Evolutionary conservation across 2,888 invertebrate species (phyloP).

Genomic region (Rhodophaea formosa): DNA sequence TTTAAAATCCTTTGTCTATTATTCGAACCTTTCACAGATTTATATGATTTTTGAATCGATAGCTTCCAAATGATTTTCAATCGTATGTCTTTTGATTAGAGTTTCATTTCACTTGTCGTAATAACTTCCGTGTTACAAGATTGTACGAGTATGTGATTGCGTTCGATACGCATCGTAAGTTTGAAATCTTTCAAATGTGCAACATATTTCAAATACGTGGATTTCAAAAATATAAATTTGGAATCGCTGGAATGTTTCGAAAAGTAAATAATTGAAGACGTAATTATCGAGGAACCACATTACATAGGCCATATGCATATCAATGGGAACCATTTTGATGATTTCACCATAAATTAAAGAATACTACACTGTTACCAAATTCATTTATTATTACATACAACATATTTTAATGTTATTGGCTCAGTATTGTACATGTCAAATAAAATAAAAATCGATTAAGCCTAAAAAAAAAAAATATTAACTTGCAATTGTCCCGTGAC

Average conservation of each 20-base stretch:
- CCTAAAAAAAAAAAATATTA: no score
- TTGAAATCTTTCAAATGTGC: slow-evolving; percentile 13
- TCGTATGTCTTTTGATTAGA: neutral
- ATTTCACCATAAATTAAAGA: no score
- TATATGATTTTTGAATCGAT: neutral
- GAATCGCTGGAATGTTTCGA: neutral
- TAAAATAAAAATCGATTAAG: no score
- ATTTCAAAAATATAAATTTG: slow-evolving; percentile 2
- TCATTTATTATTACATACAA: no score
- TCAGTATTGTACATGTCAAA: no score
- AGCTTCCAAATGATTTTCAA: neutral
- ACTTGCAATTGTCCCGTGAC: no score
- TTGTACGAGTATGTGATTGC: slow-evolving; percentile 11
- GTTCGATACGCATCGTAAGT: slow-evolving; percentile 15
- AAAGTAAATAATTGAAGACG: neutral
- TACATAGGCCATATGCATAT: no score
- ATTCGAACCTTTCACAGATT: slow-evolving; percentile 6
- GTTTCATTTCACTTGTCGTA: neutral
- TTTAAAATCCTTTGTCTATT: neutral
- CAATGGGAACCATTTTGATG: no score
- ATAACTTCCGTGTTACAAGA: slow-evolving; percentile 5
- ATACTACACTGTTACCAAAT: no score
- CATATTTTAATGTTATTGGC: no score
- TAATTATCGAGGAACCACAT: no score
- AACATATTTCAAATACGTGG: slow-evolving; percentile 1